Evolutionary conservation across 2,113 vertebrate species (phyloP).

Genomic region (Upupa epops): DNA sequence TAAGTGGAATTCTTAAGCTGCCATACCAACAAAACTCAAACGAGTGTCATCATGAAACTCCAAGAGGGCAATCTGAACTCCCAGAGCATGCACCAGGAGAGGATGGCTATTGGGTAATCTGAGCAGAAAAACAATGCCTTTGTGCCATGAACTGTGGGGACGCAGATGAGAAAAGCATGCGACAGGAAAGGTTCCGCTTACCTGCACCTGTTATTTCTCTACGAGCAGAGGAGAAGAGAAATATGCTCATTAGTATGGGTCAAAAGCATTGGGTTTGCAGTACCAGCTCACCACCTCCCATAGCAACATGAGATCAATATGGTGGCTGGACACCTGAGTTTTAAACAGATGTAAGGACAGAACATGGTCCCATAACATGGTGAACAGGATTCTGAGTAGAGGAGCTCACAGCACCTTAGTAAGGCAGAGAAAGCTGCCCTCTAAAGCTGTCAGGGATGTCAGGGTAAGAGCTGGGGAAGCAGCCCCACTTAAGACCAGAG

Average conservation of each 20-base stretch:
- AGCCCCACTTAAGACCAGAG: background rate
- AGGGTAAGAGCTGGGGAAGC: background rate
- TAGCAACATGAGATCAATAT: background rate
- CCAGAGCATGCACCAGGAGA: slow-evolving; percentile 42
- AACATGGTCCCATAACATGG: background rate
- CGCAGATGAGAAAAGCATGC: slow-evolving; percentile 51
- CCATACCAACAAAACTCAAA: slow-evolving; percentile 24
- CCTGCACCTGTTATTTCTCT: slow-evolving; percentile 77
- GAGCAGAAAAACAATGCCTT: slow-evolving; percentile 31
- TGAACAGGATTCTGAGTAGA: background rate
- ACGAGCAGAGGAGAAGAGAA: slow-evolving; percentile 73
- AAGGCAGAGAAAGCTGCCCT: background rate
- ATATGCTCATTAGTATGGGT: slow-evolving; percentile 70
- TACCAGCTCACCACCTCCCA: background rate
- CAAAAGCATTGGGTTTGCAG: background rate
- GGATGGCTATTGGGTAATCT: background rate
- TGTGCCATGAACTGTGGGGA: slow-evolving; percentile 40
- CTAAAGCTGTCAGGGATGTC: background rate
- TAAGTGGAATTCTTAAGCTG: slow-evolving; percentile 39
- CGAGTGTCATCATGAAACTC: background rate
- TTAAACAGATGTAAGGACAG: background rate
- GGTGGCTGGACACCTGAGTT: background rate
- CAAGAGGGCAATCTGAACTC: background rate
- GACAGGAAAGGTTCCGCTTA: slow-evolving; percentile 67
- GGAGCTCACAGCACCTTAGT: background rate